Evolutionary conservation across 1,140 invertebrate genomes (phyloP), one percentile per base, ranked within the genome.

Genomic region (Ostrea edulis): DNA sequence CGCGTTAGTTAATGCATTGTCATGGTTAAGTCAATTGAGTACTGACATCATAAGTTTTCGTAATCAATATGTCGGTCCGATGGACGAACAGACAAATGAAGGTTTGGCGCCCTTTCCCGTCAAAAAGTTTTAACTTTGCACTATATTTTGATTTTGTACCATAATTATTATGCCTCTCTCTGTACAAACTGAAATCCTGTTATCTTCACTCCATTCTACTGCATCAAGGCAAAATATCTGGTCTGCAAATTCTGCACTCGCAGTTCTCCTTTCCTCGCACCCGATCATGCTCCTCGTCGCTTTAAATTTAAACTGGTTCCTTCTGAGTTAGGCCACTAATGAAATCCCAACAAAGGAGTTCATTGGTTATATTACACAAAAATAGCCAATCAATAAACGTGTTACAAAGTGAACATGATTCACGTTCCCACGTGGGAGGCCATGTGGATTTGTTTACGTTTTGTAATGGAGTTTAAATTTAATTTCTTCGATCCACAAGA

Each of bases 191-290:
- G 68, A 77, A 77, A 77, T 11, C 35, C 68, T 25, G 25, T 77
- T 77, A 35, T 77, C 68, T 35, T 77, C 68, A 14, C 68, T 77
- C 68, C 68, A 77, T 35, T 77, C 11, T 29, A 77, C 68, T 17
- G 68, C 68, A 77, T 77, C 29, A 14, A 29, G 68, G 68, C 68
- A 77, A 25, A 77, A 77, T 77, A 77, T 77, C 25, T 77, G 68
- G 68, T 77, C 68, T 8, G 68, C 25, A 77, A 77, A 77, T 17
- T 77, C 68, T 12, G 25, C 68, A 77, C 35, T 25, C 2, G 68
- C 68, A 3, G 25, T 25, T 17, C 68, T 77, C n/a, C n/a, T 62
- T 12, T 77, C 29, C 12, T 77, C 68, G 14, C 68, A 35, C 29
- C 68, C 25, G 22, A 77, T 8, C 68, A 77, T 62, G 12, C n/a